Evolutionary conservation across 1,140 invertebrate species (phyloP), one percentile per base, ranked within the genome.

Genomic region (Wiebesia pumilae): DNA sequence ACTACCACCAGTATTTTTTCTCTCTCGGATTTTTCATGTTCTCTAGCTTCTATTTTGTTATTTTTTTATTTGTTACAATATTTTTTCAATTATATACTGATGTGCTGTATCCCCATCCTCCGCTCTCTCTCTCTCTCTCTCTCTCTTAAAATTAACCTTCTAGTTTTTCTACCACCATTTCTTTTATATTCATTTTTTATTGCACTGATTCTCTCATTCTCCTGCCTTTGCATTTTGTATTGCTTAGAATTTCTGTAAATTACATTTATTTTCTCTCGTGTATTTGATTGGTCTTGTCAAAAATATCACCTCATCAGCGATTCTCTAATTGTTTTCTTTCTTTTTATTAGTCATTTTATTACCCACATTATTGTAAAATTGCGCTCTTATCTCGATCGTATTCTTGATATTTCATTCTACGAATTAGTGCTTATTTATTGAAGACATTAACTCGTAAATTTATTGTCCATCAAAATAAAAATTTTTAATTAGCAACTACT

Each of bases 181-280:
- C 6, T 62, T 27, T 62, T 27, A 62, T 33, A 27, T 58, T 54
- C 33, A 33, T 62, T 38, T 75, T 21, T 30, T 83, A 83, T 75
- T 75, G 75, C 38, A 24, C 30, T 38, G n/a, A 43, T 62, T 27
- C 58, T 62, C 54, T 65, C 54, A 40, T 77, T 71, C 12, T 21
- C 24, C 43, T 83, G 33, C 35, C 35, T 67, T 30, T 69, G 0
- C 6, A 40, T 30, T 62, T 58, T 38, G 30, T 43, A 19, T 21
- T 27, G 30, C 43, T 14, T 47, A 6, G 38, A 51, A n/a, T 0
- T 47, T 84, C 83, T 79, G 40, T 67, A 84, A 79, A 84, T 84
- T 84, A 67, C 58, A 78, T 75, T 67, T 47, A 40, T 58, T 38
- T 43, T 65, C 35, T 24, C 12, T 24, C 30, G 9, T 6, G n/a